Percentiles rank a stretch among this genome's conserved stretches.
These are phyloP conservation scores for Cephus cinctus DNA, from an alignment of 1,140 invertebrate genomes.

Conservation along the genomic window DNA sequence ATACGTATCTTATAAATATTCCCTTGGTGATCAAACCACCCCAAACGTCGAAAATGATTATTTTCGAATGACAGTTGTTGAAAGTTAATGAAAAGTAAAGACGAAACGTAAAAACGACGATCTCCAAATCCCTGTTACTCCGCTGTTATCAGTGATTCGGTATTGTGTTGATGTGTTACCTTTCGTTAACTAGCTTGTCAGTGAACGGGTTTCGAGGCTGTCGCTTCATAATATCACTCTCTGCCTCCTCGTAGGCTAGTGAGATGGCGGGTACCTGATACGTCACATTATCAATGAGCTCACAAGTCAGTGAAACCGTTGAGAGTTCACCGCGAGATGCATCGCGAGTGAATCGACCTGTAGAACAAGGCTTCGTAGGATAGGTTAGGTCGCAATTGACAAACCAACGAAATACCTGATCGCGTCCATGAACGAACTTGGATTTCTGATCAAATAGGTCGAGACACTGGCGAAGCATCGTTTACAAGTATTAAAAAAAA, in stretches of 20 bases:
- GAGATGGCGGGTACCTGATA: constrained; percentile 97
- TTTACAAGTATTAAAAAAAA: too few species aligned
- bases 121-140: too few species aligned
- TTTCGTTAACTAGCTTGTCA: constrained; percentile 86
- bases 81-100: neutral
- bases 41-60: constrained; percentile 16
- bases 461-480: too few species aligned
- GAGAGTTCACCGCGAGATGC: neutral
- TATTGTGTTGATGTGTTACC: constrained; percentile 59
- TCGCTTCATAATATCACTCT: constrained; percentile 99
- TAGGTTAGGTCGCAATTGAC: too few species aligned
- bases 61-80: neutral
- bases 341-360: too few species aligned
- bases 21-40: too few species aligned
- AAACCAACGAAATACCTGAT: too few species aligned
- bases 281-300: constrained; percentile 54
- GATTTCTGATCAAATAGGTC: too few species aligned
- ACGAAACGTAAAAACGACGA: neutral
- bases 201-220: constrained; percentile 89
- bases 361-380: too few species aligned
- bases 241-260: constrained; percentile 98
- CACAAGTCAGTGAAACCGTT: constrained; percentile 20
- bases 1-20: too few species aligned
- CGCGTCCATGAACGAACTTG: too few species aligned
- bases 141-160: too few species aligned